Base-by-base conservation (phyloP, 2,113 vertebrate species). In the Monarcha castaneiventris region DNA sequence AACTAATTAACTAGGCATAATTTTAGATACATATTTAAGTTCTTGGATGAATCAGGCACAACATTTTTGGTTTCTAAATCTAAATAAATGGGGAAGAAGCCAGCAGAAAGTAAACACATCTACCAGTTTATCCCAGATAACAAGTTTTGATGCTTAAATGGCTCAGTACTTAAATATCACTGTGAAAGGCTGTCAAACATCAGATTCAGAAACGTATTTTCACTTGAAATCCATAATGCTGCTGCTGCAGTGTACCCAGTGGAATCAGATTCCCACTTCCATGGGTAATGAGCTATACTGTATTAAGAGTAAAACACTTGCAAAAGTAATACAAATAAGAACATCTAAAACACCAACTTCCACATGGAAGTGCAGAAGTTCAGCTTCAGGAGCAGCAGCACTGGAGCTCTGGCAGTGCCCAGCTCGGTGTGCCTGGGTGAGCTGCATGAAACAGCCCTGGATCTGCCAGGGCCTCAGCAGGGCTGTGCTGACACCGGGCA, bases 1-100 rank as follows among this genome's bases (percentile, higher is more conserved):
- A 85, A 58, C 67, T 90, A 85, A 91, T 93, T 85, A 85, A 69
- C 43, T 35, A 16, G 48, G 67, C 71, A 72, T 67, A 83, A 91
- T 88, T 94, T 91, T 94, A 94, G 79, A 85, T n/a, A 90, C 10
- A 16, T 84, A 80, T 87, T 94, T 80, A 51, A 85, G 55, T 63
- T 80, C 63, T 83, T 88, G 74, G 67, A 83, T 84, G 48, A 86
- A 83, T 84, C 75, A 91, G 52, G 15, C 51, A 51, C 41, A 87
- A 79, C 25, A 74, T 41, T 90, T 85, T 79, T 44, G 7, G 26
- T 55, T 71, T 56, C 30, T 39, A 88, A 66, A 80, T 66, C 33
- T 27, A 64, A 93, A 81, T 58, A 89, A 91, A 67, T 17, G 18
- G 17, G 33, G 44, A 68, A 58, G 66, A 68, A 87, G 51, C 43